Evolutionary conservation across 1,140 invertebrate genomes (phyloP).

Genomic region (Sycophaga agraensis): DNA sequence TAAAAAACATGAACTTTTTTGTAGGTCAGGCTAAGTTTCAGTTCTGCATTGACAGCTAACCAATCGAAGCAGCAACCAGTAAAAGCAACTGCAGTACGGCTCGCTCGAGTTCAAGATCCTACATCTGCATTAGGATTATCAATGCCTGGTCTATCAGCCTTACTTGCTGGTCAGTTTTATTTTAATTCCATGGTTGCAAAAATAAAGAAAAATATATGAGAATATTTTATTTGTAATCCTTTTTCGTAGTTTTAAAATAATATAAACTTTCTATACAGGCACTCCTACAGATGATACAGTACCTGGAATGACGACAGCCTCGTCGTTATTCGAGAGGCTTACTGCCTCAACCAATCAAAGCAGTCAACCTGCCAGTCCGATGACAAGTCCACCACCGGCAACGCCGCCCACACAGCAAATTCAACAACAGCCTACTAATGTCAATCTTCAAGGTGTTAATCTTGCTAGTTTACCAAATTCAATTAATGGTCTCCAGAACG

Average conservation of each 20-base stretch:
- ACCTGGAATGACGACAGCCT: constrained; percentile 59
- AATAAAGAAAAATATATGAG: too few species aligned
- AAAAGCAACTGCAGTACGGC: constrained; percentile 54
- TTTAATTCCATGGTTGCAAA: constrained; percentile 7
- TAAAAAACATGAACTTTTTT: neutral
- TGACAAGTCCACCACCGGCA: constrained; percentile 61
- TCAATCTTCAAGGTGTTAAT: constrained; percentile 73
- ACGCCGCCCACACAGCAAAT: neutral
- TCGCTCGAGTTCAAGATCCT: constrained; percentile 52
- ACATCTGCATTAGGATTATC: constrained; percentile 55
- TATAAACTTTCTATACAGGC: constrained; percentile 46
- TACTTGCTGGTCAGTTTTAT: constrained; percentile 52
- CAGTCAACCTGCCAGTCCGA: constrained; percentile 54
- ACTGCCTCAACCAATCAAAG: constrained; percentile 52
- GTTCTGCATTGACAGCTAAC: constrained; percentile 47
- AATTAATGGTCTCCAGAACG: constrained; percentile 76
- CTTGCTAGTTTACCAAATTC: constrained; percentile 72
- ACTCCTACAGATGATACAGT: constrained; percentile 65
- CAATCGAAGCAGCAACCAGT: constrained; percentile 52
- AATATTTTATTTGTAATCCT: neutral
- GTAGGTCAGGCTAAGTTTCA: constrained; percentile 52
- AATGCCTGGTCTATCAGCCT: constrained; percentile 59
- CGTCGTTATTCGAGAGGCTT: constrained; percentile 61
- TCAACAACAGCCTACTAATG: constrained; percentile 46
- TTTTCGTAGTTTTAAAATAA: neutral